Conservation (phyloP, 2,113 vertebrate genomes). For the Sturnus vulgaris region DNA sequence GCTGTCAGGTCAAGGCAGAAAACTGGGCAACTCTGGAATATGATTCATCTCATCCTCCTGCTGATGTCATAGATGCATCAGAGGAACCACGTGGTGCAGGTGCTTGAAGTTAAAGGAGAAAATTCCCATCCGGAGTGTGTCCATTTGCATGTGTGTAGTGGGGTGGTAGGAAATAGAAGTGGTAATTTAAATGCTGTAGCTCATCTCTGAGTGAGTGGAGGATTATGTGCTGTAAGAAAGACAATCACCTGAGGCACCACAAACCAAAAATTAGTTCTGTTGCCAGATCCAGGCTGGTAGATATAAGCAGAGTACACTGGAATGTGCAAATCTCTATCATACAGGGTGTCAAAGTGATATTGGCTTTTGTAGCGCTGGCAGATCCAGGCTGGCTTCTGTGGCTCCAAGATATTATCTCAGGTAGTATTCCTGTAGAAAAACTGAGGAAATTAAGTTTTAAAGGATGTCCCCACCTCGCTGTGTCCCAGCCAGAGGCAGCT, state of each 20-base stretch:
- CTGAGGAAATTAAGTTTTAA: neutral
- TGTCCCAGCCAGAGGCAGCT: neutral
- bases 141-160: neutral
- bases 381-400: neutral
- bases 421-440: neutral
- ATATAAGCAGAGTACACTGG: slow-evolving; percentile 41
- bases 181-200: neutral
- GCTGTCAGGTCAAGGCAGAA: neutral
- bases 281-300: neutral
- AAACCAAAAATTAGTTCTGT: neutral
- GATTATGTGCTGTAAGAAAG: neutral
- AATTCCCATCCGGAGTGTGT: neutral
- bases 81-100: neutral
- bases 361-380: slow-evolving; percentile 2
- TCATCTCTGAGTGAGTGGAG: neutral
- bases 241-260: slow-evolving; percentile 48
- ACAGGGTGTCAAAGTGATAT: slow-evolving; percentile 35
- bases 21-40: neutral
- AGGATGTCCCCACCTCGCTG: neutral
- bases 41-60: neutral
- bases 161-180: neutral
- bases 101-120: neutral
- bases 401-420: neutral
- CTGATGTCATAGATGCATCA: neutral
- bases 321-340: neutral